phyloP scores from a whole-genome alignment of 1,140 invertebrate species.

The Cyclargus thomasi region DNA sequence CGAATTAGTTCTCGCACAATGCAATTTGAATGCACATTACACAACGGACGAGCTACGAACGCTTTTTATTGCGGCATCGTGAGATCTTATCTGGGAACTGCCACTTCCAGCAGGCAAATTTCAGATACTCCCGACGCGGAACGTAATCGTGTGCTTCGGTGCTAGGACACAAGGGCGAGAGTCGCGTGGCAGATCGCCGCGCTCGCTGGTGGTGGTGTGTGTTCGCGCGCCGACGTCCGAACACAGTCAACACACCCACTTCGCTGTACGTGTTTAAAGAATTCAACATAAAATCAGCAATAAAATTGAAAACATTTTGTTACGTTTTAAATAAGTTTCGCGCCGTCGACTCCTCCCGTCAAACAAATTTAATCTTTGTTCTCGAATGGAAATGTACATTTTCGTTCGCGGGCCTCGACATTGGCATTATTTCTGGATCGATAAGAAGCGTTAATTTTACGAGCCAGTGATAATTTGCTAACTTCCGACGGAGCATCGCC shows the following conservation, averaged over 20 bases:
- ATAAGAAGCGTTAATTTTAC: slow-evolving; percentile 75
- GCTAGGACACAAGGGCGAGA: slow-evolving; percentile 36
- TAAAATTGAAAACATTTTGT: slow-evolving; percentile 75
- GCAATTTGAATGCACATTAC: slow-evolving; percentile 75
- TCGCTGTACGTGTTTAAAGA: slow-evolving; percentile 63
- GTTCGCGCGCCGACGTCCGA: slow-evolving; percentile 45
- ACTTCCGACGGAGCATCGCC: slow-evolving; percentile 71
- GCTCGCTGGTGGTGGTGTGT: slow-evolving; percentile 36
- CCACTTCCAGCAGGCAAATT: slow-evolving; percentile 74
- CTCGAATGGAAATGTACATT: slow-evolving; percentile 47
- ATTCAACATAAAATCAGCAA: slow-evolving; percentile 74
- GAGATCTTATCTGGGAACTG: slow-evolving; percentile 73
- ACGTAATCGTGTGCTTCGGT: slow-evolving; percentile 44
- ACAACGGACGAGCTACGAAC: slow-evolving; percentile 71
- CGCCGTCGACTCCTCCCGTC: slow-evolving; percentile 34
- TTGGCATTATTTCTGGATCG: slow-evolving; percentile 69
- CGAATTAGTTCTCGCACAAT: slow-evolving; percentile 75
- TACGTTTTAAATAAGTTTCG: slow-evolving; percentile 73
- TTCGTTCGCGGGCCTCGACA: slow-evolving; percentile 40
- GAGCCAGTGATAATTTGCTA: slow-evolving; percentile 74
- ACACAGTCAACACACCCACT: slow-evolving; percentile 41
- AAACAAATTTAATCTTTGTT: slow-evolving; percentile 58
- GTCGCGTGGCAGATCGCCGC: slow-evolving; percentile 26
- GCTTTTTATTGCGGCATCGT: slow-evolving; percentile 74
- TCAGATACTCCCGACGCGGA: slow-evolving; percentile 47